Evolutionary conservation across 2,113 vertebrate species (phyloP).

Genomic region (Rhipidura dahli): DNA sequence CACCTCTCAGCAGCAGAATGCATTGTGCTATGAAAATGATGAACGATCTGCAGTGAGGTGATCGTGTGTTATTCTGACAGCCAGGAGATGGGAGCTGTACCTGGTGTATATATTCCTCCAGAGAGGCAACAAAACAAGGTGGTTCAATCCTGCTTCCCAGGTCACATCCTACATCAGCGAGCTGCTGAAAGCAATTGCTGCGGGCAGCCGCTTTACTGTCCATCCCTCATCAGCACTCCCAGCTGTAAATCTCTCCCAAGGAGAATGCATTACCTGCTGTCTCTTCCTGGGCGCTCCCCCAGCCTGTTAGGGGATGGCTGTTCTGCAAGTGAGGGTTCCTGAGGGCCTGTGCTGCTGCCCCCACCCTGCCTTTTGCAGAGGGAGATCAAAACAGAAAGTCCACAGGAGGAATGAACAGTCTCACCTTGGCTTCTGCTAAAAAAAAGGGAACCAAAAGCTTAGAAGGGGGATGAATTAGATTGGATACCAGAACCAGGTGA

Average conservation of each 20-base stretch:
- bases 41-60: background rate
- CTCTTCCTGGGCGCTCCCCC: background rate
- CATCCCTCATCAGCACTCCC: background rate
- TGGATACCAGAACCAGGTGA: background rate
- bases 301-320: background rate
- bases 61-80: constrained; percentile 35
- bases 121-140: constrained; percentile 48
- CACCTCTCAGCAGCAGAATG: constrained; percentile 8
- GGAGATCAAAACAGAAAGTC: background rate
- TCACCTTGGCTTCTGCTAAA: background rate
- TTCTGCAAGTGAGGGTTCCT: background rate
- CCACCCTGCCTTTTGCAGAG: background rate
- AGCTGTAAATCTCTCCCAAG: background rate
- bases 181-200: background rate
- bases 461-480: background rate
- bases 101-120: background rate
- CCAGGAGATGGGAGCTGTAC: constrained; percentile 16
- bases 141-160: constrained; percentile 5
- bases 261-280: background rate
- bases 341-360: background rate
- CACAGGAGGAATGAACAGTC: background rate
- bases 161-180: background rate
- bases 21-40: constrained; percentile 48
- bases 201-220: background rate
- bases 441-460: background rate